Percentiles rank a stretch among this genome's conserved stretches.
Evolutionary conservation across 64 coral and sea anemone species (phyloP).

Genomic region (Trachythela sp.): DNA sequence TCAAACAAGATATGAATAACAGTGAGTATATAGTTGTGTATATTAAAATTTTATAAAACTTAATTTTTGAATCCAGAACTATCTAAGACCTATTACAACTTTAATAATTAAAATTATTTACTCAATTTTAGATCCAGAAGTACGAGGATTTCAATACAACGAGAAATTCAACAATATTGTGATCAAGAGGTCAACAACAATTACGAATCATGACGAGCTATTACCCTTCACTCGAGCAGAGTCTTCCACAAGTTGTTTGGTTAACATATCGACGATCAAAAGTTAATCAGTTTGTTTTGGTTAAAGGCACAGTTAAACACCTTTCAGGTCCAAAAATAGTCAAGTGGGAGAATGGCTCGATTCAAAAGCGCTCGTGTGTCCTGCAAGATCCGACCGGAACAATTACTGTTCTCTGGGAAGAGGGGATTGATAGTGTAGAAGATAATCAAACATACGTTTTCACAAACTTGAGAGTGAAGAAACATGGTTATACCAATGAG

Average conservation of each 20-base stretch:
- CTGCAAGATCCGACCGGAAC: conserved; percentile 3
- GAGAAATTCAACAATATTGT: conserved; percentile 34
- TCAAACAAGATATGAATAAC: too few relatives aligned
- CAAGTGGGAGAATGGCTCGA: not conserved
- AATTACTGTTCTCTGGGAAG: conserved; percentile 7
- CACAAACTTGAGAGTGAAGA: conserved; percentile 37
- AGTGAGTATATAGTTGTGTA: too few relatives aligned
- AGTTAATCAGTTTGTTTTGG: not conserved
- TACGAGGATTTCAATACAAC: conserved; percentile 35
- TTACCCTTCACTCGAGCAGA: conserved; percentile 1
- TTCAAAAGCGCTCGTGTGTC: not conserved
- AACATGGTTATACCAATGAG: conserved; percentile 3
- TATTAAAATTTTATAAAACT: too few relatives aligned
- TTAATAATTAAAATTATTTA: too few relatives aligned
- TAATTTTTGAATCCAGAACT: too few relatives aligned
- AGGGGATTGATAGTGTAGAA: not conserved
- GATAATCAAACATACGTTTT: conserved; percentile 36
- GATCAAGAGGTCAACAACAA: conserved; percentile 18
- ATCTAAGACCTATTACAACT: too few relatives aligned
- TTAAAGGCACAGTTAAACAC: conserved; percentile 27
- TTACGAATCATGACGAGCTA: not conserved
- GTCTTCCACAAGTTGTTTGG: not conserved
- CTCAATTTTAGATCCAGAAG: not conserved
- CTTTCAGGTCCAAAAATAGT: not conserved
- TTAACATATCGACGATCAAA: not conserved